Conservation (phyloP, 2,797 vertebrate species). For the Aplochiton taeniatus region DNA sequence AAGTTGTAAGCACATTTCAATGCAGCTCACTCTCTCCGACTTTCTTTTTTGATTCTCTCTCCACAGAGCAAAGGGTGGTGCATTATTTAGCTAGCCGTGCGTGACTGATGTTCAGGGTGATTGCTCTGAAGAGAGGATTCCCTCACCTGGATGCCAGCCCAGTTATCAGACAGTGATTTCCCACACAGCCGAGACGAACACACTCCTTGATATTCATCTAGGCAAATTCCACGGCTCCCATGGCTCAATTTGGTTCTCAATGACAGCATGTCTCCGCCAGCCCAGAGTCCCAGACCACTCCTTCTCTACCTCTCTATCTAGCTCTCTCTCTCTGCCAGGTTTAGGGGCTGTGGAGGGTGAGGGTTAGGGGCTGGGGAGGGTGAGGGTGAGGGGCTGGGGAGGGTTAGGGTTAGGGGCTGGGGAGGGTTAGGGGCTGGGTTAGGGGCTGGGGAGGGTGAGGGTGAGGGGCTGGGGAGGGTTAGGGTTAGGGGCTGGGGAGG, state of each 20-base stretch:
- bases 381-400: too few relatives aligned
- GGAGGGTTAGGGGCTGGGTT: conserved; percentile 43
- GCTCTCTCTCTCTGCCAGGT: conserved; percentile 33
- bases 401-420: conserved; percentile 21
- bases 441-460: conserved; percentile 40
- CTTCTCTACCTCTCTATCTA: background rate
- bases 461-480: conserved; percentile 56
- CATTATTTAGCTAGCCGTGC: conserved; percentile 53
- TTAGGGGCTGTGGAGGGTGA: conserved; percentile 10
- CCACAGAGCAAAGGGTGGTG: conserved; percentile 33
- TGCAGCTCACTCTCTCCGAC: conserved; percentile 24
- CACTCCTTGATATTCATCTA: conserved; percentile 69
- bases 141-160: conserved; percentile 59
- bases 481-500: too few relatives aligned
- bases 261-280: conserved; percentile 35
- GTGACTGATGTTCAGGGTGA: conserved; percentile 63
- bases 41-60: conserved; percentile 46
- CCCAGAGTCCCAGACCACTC: conserved; percentile 39
- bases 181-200: conserved; percentile 54
- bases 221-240: conserved; percentile 66
- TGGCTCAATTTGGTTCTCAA: conserved; percentile 69
- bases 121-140: conserved; percentile 59
- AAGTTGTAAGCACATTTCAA: too few relatives aligned
- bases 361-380: conserved; percentile 55
- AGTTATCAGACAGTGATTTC: conserved; percentile 64